Conservation (phyloP, 1,140 invertebrate species). For the Chymomyza costata region DNA sequence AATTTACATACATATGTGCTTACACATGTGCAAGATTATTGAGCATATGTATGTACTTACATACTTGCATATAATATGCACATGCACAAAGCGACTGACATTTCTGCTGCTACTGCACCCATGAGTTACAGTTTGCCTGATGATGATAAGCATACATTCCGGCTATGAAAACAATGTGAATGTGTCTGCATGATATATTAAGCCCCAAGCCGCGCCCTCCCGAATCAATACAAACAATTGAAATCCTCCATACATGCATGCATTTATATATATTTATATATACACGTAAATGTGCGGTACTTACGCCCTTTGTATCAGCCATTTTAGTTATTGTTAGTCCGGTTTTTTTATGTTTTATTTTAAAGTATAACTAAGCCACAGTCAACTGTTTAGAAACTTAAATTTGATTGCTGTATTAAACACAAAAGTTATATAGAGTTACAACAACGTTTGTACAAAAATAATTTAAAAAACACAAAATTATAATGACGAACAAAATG, state of each 20-base stretch:
- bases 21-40: constrained; percentile 2
- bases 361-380: too few species aligned
- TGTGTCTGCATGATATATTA: constrained; percentile 24
- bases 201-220: constrained; percentile 27
- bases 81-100: too few species aligned
- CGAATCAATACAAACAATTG: not conserved
- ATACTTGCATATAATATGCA: too few species aligned
- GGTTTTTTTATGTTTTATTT: too few species aligned
- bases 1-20: constrained; percentile 5
- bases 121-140: constrained; percentile 36
- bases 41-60: too few species aligned
- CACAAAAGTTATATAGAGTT: too few species aligned
- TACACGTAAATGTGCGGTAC: constrained; percentile 28
- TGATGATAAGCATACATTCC: constrained; percentile 34
- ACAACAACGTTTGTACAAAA: too few species aligned
- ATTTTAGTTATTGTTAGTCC: constrained; percentile 39
- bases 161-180: constrained; percentile 3
- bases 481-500: constrained; percentile 61
- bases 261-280: constrained; percentile 4
- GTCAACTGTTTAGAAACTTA: too few species aligned
- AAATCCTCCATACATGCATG: not conserved
- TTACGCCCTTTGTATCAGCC: constrained; percentile 73
- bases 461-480: constrained; percentile 55
- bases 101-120: too few species aligned
- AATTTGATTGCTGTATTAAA: too few species aligned